Base-by-base conservation (phyloP, 2,113 vertebrate species). In the Paratilapia polleni region DNA sequence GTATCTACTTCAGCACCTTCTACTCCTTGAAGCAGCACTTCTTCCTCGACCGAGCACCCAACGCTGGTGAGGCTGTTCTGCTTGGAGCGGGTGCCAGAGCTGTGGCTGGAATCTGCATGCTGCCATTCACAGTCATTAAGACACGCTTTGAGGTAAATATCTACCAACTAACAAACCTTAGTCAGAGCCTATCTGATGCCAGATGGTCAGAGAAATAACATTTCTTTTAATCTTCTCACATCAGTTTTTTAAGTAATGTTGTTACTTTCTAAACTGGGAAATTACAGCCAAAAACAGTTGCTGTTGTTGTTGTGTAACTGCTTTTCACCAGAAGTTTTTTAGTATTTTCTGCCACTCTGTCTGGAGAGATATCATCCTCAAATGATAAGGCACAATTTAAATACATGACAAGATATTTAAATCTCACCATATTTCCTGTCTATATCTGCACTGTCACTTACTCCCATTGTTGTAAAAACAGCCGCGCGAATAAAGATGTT, bases 1-100 rank as follows among this genome's bases (percentile, higher is more conserved):
- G 98, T 1, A 98, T 99, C 94, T 99, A 99, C 96, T 99, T 99
- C 89, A 97, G 98, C 92, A 97, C 97, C 15, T 96, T 98, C 87
- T 98, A 98, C 90, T 93, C 95, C 12, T 91, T 97, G 91, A 98
- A 99, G 94, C 97, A 99, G 81, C 94, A 96, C 81, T 95, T 96
- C 88, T 94, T 99, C 47, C 88, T 87, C 74, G 97, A 96, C 8
- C 87, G 93, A 2, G 95, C 95, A 0, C 97, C 98, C 5, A 96
- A 95, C 0, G 97, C 98, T 9, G 91, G 97, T 26, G 96, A 99
- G 89, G 97, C 97, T 0, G 94, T 98, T 62, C 84, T 97, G 11
- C 94, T 99, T 41, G 98, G 98, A 1, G 96, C 95, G 0, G 95
- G 97, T 0, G 97, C 98, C 12, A 96, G 98, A 73, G 90, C 97